phyloP scores from a whole-genome alignment of 2,888 invertebrate genomes.

The Lasioglossum leucozonium region DNA sequence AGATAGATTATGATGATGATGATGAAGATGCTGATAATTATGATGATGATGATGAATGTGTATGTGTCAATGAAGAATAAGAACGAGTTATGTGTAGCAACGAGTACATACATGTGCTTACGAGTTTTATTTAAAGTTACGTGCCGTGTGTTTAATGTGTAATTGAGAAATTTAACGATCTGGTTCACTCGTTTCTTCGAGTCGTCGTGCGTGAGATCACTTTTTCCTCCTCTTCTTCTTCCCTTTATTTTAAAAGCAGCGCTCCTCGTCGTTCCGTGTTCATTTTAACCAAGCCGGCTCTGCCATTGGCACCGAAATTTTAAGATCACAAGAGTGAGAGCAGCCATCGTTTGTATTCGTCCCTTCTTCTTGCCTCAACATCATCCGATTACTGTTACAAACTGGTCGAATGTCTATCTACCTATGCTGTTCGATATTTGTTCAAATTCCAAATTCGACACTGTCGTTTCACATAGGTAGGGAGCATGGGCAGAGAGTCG shows the following conservation, averaged over 20 bases:
- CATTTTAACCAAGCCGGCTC: neutral
- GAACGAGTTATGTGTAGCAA: constrained; percentile 64
- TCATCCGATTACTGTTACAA: neutral
- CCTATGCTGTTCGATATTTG: neutral
- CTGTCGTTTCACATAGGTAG: neutral
- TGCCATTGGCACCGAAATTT: neutral
- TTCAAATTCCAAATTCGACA: neutral
- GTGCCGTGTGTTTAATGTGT: constrained; percentile 77
- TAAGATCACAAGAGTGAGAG: neutral
- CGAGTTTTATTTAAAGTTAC: constrained; percentile 77
- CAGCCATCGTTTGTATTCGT: neutral
- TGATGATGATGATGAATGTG: constrained; percentile 67
- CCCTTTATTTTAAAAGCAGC: neutral
- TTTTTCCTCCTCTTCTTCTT: neutral
- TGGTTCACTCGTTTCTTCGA: neutral
- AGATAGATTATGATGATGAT: constrained; percentile 3
- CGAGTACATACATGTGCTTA: constrained; percentile 78
- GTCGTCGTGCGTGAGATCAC: constrained; percentile 14
- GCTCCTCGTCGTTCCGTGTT: neutral
- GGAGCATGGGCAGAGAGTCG: neutral
- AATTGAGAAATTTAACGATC: constrained; percentile 45
- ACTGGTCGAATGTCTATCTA: neutral
- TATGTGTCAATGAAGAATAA: constrained; percentile 66
- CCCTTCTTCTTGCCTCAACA: neutral
- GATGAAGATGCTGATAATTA: neutral